Evolutionary conservation across 2,888 invertebrate species (phyloP).

Genomic region (Blera fallax): DNA sequence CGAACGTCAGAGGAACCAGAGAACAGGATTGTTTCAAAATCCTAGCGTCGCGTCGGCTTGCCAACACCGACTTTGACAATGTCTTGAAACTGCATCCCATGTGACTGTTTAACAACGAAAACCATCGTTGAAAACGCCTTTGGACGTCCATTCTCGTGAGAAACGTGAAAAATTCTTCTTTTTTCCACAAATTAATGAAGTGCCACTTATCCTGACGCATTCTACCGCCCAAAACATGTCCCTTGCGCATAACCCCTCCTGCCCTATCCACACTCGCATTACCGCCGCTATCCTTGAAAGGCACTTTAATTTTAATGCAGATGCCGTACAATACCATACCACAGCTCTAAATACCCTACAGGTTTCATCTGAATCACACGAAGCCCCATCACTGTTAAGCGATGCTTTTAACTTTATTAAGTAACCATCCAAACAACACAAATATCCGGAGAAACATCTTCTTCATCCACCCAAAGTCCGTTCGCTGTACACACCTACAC

Average conservation of each 20-base stretch:
- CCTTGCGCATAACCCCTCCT: too few species aligned
- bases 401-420: conserved; percentile 71
- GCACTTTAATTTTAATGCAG: conserved; percentile 47
- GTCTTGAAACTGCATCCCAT: too few species aligned
- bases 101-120: too few species aligned
- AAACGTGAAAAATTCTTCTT: not conserved
- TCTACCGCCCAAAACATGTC: too few species aligned
- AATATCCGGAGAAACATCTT: conserved; percentile 46
- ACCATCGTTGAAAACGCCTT: too few species aligned
- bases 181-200: not conserved
- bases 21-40: too few species aligned
- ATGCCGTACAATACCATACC: not conserved
- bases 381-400: conserved; percentile 46
- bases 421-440: conserved; percentile 45
- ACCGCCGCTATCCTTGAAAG: conserved; percentile 11
- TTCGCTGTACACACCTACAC: not conserved
- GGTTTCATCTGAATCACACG: conserved; percentile 47
- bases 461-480: conserved; percentile 14
- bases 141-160: not conserved
- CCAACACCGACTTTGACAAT: too few species aligned
- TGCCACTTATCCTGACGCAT: not conserved
- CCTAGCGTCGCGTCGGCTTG: too few species aligned
- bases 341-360: conserved; percentile 21
- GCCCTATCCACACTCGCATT: too few species aligned
- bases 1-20: too few species aligned